Conservation (phyloP, 2,888 invertebrate genomes). For the Cephonodes hylas region DNA sequence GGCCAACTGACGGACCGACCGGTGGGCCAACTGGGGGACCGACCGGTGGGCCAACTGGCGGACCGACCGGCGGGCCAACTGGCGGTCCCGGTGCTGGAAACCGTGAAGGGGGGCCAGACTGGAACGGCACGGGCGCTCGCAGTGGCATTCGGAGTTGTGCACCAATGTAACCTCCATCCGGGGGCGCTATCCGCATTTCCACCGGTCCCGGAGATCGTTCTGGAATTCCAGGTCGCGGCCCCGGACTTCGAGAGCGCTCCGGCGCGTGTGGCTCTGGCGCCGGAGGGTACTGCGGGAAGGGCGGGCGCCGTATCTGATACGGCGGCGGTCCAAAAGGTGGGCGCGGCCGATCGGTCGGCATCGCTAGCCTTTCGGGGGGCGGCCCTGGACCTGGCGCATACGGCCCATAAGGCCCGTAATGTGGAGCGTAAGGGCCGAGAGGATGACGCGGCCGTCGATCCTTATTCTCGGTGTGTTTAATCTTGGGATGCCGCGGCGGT, state of each 20-base stretch:
- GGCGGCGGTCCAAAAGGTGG: slow-evolving; percentile 22
- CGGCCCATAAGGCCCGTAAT: slow-evolving; percentile 70
- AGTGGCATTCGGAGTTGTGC: slow-evolving; percentile 10
- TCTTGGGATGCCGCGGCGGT: slow-evolving; percentile 65
- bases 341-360: slow-evolving; percentile 31
- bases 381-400: slow-evolving; percentile 56
- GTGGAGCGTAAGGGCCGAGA: slow-evolving; percentile 75
- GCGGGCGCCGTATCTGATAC: slow-evolving; percentile 56
- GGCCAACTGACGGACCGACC: no score
- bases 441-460: slow-evolving; percentile 66
- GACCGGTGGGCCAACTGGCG: slow-evolving; percentile 52
- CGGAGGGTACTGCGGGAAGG: slow-evolving; percentile 42
- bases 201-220: background rate
- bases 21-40: no score
- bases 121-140: slow-evolving; percentile 21
- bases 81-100: background rate
- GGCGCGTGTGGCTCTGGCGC: slow-evolving; percentile 40
- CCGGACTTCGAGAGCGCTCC: slow-evolving; percentile 29
- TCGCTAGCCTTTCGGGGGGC: slow-evolving; percentile 25
- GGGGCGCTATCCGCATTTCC: background rate
- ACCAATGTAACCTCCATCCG: background rate
- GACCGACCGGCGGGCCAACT: slow-evolving; percentile 7
- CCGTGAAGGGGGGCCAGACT: slow-evolving; percentile 18
- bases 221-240: slow-evolving; percentile 10
- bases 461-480: slow-evolving; percentile 73